phyloP scores from a whole-genome alignment of 2,888 invertebrate species.

The Cephus nigrinus region DNA sequence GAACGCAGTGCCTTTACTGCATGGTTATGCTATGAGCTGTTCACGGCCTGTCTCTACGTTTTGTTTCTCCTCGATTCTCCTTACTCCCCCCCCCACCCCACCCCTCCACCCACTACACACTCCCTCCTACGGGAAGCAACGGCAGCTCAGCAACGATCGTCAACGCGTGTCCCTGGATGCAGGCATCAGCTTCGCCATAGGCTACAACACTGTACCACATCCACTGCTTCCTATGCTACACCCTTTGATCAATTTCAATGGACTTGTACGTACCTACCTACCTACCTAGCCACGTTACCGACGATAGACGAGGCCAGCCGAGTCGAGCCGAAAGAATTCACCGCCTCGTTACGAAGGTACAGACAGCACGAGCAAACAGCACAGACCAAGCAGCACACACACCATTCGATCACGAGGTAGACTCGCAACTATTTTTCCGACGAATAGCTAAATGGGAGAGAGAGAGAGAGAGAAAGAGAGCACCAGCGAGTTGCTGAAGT shows the following conservation, averaged over 20 bases:
- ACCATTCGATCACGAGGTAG: neutral
- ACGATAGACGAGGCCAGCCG: neutral
- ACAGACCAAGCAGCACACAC: neutral
- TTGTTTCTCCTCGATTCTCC: neutral
- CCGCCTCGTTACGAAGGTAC: neutral
- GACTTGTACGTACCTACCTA: neutral
- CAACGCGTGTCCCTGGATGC: neutral
- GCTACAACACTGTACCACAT: neutral
- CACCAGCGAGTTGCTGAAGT: constrained; percentile 18
- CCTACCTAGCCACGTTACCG: neutral
- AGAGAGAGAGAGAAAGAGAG: constrained; percentile 1
- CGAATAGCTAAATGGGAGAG: constrained; percentile 2
- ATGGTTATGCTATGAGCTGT: neutral
- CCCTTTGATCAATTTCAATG: neutral
- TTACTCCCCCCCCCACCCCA: too few relatives aligned
- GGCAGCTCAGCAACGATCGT: neutral
- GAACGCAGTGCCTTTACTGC: neutral
- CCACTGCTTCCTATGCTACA: neutral
- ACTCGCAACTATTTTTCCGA: constrained; percentile 10
- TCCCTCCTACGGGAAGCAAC: neutral
- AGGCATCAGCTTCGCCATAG: neutral
- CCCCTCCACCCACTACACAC: too few relatives aligned
- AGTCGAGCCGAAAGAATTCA: neutral
- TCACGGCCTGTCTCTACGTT: neutral
- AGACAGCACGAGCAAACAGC: neutral